Base-by-base conservation (phyloP, 2,797 vertebrate species). In the Echiichthys vipera region DNA sequence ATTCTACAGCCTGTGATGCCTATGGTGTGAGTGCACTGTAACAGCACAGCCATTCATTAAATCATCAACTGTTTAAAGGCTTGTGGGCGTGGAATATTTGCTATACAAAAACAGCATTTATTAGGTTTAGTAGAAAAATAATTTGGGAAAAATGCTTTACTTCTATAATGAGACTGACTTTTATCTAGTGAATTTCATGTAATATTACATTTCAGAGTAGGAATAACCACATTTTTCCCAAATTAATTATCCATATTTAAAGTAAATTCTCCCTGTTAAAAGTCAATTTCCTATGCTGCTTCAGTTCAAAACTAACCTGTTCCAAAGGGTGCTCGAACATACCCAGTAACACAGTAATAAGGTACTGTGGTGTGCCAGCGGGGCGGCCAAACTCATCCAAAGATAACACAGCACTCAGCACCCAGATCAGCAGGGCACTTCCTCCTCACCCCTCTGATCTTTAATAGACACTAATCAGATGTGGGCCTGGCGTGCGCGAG, bases 381-480 rank as follows among this genome's bases (percentile, higher is more conserved):
- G 95, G 95, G 94, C 89, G 82, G 77, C 91, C 90, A 91, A 91
- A 93, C 91, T 91, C 92, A 90, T 96, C 96, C 96, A 97, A 97
- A 96, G 95, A 96, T 93, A 97, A 97, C 96, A 96, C 90, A 71
- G 80, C 91, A 89, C 93, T 91, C 89, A 94, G 94, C 94, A 92
- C 94, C 92, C 84, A 83, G 85, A 95, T 91, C 96, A 95, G 95
- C 94, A 87, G 94, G 95, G 90, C 93, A 95, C 95, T 96, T 97
- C 96, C 96, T 94, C 90, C 75, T 68, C 32, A 85, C 85, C 79
- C 89, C 92, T 96, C 90, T 95, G 94, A 96, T 96, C 94, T 95
- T 95, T 96, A 94, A 95, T 94, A 94, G 93, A 95, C 95, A 95
- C 94, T 94, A 93, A 96, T 96, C 95, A 95, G 91, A 93, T 95